Evolutionary conservation across 2,113 vertebrate genomes (phyloP).

Genomic region (Benitochromis conjunctus): DNA sequence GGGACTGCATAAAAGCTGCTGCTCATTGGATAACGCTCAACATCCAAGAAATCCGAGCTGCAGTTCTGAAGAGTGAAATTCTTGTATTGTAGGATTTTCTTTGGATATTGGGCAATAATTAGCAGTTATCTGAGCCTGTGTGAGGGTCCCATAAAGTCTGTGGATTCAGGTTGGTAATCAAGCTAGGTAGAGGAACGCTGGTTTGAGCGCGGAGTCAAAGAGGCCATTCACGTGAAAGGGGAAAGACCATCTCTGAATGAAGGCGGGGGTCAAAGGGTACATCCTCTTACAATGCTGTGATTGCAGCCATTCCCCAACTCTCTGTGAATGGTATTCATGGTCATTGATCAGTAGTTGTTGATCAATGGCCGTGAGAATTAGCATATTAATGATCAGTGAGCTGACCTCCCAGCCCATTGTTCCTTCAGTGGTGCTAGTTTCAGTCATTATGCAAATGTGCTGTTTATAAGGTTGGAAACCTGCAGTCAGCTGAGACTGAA

Average conservation of each 20-base stretch:
- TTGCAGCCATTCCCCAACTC: background rate
- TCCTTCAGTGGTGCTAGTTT: too few relatives aligned
- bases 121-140: background rate
- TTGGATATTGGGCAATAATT: background rate
- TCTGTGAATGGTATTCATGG: background rate
- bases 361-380: background rate
- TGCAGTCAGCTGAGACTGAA: background rate
- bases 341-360: background rate
- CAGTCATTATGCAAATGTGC: too few relatives aligned
- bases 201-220: background rate
- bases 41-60: background rate
- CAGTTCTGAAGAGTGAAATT: background rate
- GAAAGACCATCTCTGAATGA: background rate
- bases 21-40: background rate
- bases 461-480: too few relatives aligned
- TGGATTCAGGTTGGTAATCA: background rate
- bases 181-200: background rate
- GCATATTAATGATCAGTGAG: background rate
- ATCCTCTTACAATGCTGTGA: background rate
- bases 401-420: too few relatives aligned
- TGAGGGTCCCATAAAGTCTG: background rate
- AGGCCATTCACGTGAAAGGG: background rate
- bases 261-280: fast-evolving
- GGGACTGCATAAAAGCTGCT: background rate
- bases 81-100: background rate